Evolutionary conservation across 2,888 invertebrate genomes (phyloP).

Genomic region (Kuschelorhynchus macadamiae): DNA sequence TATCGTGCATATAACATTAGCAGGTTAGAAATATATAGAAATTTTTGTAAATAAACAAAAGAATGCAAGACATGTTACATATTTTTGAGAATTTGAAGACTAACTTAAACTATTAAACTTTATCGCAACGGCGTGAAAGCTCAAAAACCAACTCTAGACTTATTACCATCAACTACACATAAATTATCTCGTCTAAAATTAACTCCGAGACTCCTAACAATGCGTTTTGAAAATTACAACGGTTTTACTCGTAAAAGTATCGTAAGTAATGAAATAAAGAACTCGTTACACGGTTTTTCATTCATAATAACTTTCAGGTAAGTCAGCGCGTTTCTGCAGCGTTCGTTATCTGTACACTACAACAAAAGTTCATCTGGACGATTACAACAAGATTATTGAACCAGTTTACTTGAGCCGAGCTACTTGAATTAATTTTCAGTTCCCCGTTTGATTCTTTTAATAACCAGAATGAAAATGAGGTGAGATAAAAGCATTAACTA

Average conservation of each 20-base stretch:
- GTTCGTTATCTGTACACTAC: neutral
- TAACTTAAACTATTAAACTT: no score
- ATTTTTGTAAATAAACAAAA: no score
- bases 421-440: conserved; percentile 61
- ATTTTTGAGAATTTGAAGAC: no score
- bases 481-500: conserved; percentile 36
- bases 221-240: conserved; percentile 46
- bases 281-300: conserved; percentile 58
- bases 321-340: conserved; percentile 37
- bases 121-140: no score
- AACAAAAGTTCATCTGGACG: conserved; percentile 44
- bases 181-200: conserved; percentile 14
- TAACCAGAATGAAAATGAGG: conserved; percentile 46
- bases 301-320: conserved; percentile 55
- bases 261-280: conserved; percentile 57
- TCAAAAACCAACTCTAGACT: no score
- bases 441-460: conserved; percentile 49
- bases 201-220: conserved; percentile 18
- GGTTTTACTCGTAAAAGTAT: conserved; percentile 52
- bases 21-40: no score
- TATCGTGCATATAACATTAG: no score
- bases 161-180: no score
- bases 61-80: no score
- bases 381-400: conserved; percentile 58
- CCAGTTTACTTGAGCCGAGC: conserved; percentile 62